Percentiles rank a stretch among this genome's conserved stretches.
Conservation (phyloP, 2,113 vertebrate genomes). For the Dicaeum eximium region DNA sequence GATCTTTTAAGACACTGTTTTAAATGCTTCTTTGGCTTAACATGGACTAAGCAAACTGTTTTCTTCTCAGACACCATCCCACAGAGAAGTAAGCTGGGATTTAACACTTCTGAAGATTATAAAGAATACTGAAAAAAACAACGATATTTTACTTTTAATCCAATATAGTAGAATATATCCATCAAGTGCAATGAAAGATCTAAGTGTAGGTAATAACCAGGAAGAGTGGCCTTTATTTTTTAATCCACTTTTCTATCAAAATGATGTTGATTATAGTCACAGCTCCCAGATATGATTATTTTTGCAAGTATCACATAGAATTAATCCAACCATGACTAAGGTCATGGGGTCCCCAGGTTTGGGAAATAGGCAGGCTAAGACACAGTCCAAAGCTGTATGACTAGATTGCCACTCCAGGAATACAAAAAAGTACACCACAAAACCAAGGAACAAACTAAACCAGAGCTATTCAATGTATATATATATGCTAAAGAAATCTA, state of each 20-base stretch:
- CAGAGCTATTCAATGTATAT: background rate
- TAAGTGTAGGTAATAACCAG: background rate
- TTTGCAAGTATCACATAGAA: background rate
- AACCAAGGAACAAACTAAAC: background rate
- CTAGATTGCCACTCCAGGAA: background rate
- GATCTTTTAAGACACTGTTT: background rate
- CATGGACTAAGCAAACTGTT: accelerated
- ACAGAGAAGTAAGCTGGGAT: background rate
- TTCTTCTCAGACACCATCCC: background rate
- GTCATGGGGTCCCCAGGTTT: background rate
- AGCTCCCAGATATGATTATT: background rate
- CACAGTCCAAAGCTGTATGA: background rate
- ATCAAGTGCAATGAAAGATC: background rate
- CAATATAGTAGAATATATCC: background rate
- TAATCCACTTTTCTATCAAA: background rate
- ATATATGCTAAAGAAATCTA: background rate
- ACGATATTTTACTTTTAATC: background rate
- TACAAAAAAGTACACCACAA: background rate
- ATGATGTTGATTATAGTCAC: background rate
- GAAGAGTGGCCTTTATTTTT: background rate
- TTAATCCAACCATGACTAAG: background rate
- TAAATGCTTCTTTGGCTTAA: background rate
- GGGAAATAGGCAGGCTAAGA: background rate
- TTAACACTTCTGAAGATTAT: background rate
- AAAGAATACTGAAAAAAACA: background rate